phyloP scores from a whole-genome alignment of 2,113 vertebrate species.

The Hystrix brachyura region DNA sequence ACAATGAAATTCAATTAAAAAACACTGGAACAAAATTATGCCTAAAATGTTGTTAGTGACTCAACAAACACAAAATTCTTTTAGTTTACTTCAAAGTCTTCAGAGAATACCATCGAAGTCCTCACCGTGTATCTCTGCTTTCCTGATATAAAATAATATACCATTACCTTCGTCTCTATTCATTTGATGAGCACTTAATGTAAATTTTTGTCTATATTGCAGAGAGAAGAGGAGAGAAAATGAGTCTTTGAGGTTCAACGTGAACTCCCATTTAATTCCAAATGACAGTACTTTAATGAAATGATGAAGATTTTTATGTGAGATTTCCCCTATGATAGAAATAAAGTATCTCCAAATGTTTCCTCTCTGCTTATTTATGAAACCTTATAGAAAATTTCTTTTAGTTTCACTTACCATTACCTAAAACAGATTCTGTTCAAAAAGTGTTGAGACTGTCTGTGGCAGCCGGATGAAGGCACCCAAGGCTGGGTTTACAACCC shows the following conservation, averaged over 20 bases:
- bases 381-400: neutral
- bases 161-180: neutral
- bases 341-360: slow-evolving; percentile 73
- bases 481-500: neutral
- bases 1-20: neutral
- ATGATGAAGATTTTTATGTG: slow-evolving; percentile 61
- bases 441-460: neutral
- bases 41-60: neutral
- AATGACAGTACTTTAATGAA: slow-evolving; percentile 34
- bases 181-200: slow-evolving; percentile 17
- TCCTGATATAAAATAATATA: neutral
- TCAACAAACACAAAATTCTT: neutral
- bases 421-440: neutral
- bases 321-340: slow-evolving; percentile 57
- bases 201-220: slow-evolving; percentile 55
- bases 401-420: neutral
- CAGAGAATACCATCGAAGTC: neutral
- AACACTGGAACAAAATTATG: neutral
- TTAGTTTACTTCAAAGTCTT: neutral
- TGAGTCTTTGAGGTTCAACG: neutral
- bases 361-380: slow-evolving; percentile 60
- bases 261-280: slow-evolving; percentile 45
- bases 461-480: neutral
- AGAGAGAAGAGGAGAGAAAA: slow-evolving; percentile 68
- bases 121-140: neutral